A percentile compares a stretch with the other conserved stretches of the same genome.
phyloP scores from a whole-genome alignment of 2,113 vertebrate genomes.

The Gobius niger region DNA sequence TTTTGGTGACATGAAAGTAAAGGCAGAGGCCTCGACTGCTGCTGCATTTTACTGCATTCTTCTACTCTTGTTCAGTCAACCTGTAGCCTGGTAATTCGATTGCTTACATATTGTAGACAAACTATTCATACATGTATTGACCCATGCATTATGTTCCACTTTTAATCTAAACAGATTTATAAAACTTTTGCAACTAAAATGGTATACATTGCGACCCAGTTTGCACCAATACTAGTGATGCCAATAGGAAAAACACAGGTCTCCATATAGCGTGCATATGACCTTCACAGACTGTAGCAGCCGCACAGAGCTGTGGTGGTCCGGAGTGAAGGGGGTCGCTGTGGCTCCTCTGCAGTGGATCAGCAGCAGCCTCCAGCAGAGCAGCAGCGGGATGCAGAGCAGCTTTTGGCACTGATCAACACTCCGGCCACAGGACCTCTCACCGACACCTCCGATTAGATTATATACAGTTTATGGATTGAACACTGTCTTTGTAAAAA shows the following conservation, averaged over 20 bases:
- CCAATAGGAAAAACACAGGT: background rate
- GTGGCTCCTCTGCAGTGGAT: slow-evolving; percentile 49
- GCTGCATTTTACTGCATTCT: background rate
- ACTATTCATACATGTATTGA: too few species aligned
- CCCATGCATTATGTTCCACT: too few species aligned
- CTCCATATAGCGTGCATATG: background rate
- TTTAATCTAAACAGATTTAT: background rate
- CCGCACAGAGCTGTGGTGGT: background rate
- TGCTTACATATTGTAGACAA: too few species aligned
- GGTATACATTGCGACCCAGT: background rate
- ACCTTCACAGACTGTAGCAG: background rate
- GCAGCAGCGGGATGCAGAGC: slow-evolving; percentile 41
- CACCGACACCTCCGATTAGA: background rate
- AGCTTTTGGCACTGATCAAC: slow-evolving; percentile 33
- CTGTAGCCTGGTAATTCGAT: too few species aligned
- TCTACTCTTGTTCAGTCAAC: too few species aligned
- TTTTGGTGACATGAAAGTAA: slow-evolving; percentile 16
- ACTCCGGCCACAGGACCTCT: slow-evolving; percentile 21
- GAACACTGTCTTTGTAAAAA: background rate
- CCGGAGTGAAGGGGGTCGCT: slow-evolving; percentile 12
- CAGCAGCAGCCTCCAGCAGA: slow-evolving; percentile 42
- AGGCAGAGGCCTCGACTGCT: background rate
- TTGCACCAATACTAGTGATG: background rate
- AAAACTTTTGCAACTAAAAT: background rate
- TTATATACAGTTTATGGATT: background rate